These are phyloP conservation scores for Ptychoptera contaminata DNA, from an alignment of 2,888 invertebrate genomes.

Conservation along the genomic window DNA sequence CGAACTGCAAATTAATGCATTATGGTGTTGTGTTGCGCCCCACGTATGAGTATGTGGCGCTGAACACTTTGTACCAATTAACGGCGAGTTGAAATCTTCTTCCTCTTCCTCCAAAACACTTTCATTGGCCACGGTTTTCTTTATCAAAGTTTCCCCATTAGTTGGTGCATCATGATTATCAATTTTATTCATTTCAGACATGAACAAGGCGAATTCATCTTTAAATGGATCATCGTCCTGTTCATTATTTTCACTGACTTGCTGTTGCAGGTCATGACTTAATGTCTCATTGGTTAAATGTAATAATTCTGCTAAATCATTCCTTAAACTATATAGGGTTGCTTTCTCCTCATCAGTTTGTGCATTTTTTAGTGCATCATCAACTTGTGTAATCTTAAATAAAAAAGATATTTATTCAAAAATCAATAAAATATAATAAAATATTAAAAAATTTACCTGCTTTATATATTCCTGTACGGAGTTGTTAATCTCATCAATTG, in stretches of 20 bases:
- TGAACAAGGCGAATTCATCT: conserved; percentile 23
- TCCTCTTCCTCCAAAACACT: conserved; percentile 18
- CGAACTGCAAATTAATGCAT: conserved; percentile 68
- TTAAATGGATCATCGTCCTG: conserved; percentile 11
- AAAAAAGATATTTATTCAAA: conserved; percentile 2
- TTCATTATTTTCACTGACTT: not conserved
- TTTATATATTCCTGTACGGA: conserved; percentile 5
- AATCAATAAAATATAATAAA: conserved; percentile 37
- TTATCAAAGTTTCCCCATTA: not conserved
- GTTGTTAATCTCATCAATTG: conserved; percentile 2
- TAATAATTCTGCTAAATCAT: conserved; percentile 50
- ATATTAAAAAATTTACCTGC: conserved; percentile 6
- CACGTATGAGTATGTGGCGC: conserved; percentile 69
- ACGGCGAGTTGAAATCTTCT: conserved; percentile 42
- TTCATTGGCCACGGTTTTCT: conserved; percentile 4
- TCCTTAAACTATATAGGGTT: conserved; percentile 41
- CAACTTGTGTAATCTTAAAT: conserved; percentile 44
- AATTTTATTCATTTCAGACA: conserved; percentile 20
- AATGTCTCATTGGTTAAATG: conserved; percentile 48
- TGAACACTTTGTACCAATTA: conserved; percentile 74
- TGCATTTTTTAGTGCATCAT: conserved; percentile 36
- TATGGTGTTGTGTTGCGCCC: conserved; percentile 62
- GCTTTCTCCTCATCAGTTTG: conserved; percentile 34
- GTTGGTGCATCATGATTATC: conserved; percentile 7
- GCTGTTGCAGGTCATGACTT: conserved; percentile 9